Conservation (phyloP, 1,140 invertebrate species). For the Zaprionus vittiger region DNA sequence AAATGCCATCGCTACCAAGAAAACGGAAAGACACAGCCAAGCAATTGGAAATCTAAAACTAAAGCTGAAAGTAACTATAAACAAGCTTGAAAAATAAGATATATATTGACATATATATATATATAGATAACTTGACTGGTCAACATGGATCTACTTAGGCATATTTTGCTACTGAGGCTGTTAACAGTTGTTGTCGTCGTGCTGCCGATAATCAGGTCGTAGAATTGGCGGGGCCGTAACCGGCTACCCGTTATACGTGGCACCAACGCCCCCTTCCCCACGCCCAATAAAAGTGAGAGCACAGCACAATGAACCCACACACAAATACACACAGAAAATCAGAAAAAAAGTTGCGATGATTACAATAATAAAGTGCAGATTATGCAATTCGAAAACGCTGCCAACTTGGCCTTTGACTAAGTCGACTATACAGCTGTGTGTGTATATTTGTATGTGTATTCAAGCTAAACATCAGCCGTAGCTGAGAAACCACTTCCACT, state of each 20-base stretch:
- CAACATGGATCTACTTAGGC: conserved; percentile 17
- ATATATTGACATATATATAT: background rate
- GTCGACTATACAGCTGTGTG: background rate
- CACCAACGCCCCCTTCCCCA: background rate
- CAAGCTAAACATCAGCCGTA: conserved; percentile 34
- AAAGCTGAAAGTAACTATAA: conserved; percentile 51
- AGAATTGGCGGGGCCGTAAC: conserved; percentile 5
- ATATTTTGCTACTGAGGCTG: background rate
- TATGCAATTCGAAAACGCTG: conserved; percentile 41
- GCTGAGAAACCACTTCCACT: conserved; percentile 54
- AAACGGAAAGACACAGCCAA: conserved; percentile 50
- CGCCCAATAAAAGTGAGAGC: conserved; percentile 37
- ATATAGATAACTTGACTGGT: conserved; percentile 45
- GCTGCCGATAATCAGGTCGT: conserved; percentile 29
- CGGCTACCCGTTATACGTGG: background rate
- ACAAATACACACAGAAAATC: background rate
- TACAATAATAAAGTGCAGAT: conserved; percentile 27
- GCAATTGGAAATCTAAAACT: conserved; percentile 50
- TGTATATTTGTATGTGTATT: conserved; percentile 26
- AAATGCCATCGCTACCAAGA: conserved; percentile 36
- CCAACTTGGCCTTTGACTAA: conserved; percentile 48
- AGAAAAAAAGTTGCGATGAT: conserved; percentile 9
- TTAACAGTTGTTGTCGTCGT: conserved; percentile 12
- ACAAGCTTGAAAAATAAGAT: conserved; percentile 27
- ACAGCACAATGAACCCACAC: conserved; percentile 32